Percentiles rank a stretch among this genome's conserved stretches.
Conservation (phyloP, 2,797 vertebrate species). For the Otolemur crassicaudatus region DNA sequence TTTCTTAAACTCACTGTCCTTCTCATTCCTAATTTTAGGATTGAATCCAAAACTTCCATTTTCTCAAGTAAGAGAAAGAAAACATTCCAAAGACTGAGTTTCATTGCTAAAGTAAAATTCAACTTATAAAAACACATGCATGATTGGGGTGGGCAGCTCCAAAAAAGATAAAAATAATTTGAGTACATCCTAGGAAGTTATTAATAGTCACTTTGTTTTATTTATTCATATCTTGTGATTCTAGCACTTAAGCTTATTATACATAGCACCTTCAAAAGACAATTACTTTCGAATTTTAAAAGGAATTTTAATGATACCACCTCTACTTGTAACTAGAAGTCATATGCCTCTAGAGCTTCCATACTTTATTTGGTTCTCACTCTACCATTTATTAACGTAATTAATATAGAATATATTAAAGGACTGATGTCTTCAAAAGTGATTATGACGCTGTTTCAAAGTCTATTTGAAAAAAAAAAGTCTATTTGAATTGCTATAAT, state of each 20-base stretch:
- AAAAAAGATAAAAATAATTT: slow-evolving; percentile 43
- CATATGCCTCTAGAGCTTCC: neutral
- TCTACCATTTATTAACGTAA: neutral
- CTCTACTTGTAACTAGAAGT: neutral
- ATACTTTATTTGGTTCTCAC: slow-evolving; percentile 1
- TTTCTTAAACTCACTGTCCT: neutral
- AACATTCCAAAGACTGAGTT: neutral
- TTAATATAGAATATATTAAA: slow-evolving; percentile 1
- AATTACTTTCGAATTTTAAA: slow-evolving; percentile 38
- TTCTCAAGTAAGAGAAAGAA: slow-evolving; percentile 19
- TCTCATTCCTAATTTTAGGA: neutral
- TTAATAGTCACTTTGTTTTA: neutral
- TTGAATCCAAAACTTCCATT: slow-evolving; percentile 15
- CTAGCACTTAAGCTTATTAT: slow-evolving; percentile 24
- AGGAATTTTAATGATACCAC: slow-evolving; percentile 18
- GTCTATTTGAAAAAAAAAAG: slow-evolving; percentile 16
- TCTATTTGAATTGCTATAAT: slow-evolving; percentile 41
- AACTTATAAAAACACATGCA: neutral
- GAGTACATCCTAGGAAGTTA: slow-evolving; percentile 1
- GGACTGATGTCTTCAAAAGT: slow-evolving; percentile 30
- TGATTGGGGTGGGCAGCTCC: neutral
- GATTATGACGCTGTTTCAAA: slow-evolving; percentile 29
- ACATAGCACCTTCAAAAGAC: neutral
- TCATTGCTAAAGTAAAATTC: neutral
- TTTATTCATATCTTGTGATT: neutral